Base-by-base conservation (phyloP, 2,888 invertebrate genomes). In the Choristoneura rosaceana region DNA sequence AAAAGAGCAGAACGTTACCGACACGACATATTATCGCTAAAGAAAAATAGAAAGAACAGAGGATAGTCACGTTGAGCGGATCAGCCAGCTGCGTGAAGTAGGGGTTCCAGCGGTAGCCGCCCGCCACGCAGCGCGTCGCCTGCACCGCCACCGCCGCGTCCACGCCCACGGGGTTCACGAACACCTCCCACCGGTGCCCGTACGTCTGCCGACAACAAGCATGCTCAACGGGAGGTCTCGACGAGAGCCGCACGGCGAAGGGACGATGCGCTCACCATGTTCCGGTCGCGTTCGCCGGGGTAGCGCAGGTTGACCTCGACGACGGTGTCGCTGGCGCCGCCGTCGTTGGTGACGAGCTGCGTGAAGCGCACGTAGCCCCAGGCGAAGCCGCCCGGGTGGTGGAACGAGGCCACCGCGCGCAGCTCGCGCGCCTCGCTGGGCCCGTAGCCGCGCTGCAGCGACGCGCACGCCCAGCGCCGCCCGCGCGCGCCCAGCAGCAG, bases 101-200 rank as follows among this genome's bases (percentile, higher is more conserved):
- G 0, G 98, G 98, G 94, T 98, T 98, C 98, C 98, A 98, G 12
- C 97, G 95, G 84, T 98, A 98, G 8, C 98, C 98, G 34, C 97
- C 98, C 1, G 98, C 98, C 9, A 98, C 97, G 87, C 98, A 98
- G 77, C 98, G 95, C 0, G 98, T 97, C 77, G 93, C 93, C 74
- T 96, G 96, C 50, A 97, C 96, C 86, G 96, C 95, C 7, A 98
- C 98, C 0, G 97, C 95, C 0, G 98, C 98, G 92, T 98, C 98
- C 69, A 98, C 98, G 0, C 98, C 98, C 60, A 98, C 97, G 0
- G 98, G 97, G 92, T 98, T 98, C 50, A 98, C 98, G 87, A 96
- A 98, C 79, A 98, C 96, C 67, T 97, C 97, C 98, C 98, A 98
- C 80, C 97, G 96, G 90, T 98, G 98, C 83, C 97, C 95, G 80